Evolutionary conservation across 2,113 vertebrate species (phyloP).

Genomic region (Caracal caracal): DNA sequence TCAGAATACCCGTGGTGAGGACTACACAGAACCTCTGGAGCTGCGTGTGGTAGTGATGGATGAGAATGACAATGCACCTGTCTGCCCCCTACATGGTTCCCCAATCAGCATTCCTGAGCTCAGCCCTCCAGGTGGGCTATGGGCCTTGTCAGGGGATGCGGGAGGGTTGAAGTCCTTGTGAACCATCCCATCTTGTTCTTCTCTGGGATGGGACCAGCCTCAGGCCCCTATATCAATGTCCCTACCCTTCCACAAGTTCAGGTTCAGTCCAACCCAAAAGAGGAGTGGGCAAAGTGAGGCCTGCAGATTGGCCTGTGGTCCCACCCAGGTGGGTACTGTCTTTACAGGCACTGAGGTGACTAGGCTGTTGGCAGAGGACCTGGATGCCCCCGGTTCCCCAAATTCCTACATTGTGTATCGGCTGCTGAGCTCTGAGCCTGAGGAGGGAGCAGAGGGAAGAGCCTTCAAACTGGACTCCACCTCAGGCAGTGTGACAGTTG

Average conservation of each 20-base stretch:
- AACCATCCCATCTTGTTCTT: neutral
- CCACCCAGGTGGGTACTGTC: neutral
- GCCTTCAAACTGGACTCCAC: slow-evolving; percentile 58
- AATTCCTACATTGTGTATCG: slow-evolving; percentile 69
- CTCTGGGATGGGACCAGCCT: neutral
- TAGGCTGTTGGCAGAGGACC: slow-evolving; percentile 57
- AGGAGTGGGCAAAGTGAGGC: neutral
- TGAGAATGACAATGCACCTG: slow-evolving; percentile 69
- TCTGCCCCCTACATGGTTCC: slow-evolving; percentile 14
- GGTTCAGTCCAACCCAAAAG: neutral
- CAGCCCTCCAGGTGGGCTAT: slow-evolving; percentile 70
- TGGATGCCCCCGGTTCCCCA: slow-evolving; percentile 63
- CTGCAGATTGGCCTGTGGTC: neutral
- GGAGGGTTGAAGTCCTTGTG: neutral
- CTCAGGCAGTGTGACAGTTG: slow-evolving; percentile 57
- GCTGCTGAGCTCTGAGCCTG: slow-evolving; percentile 51
- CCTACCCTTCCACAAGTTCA: neutral
- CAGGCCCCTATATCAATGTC: neutral
- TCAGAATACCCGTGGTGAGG: slow-evolving; percentile 54
- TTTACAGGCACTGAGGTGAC: slow-evolving; percentile 68
- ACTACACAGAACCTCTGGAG: slow-evolving; percentile 59
- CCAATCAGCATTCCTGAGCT: slow-evolving; percentile 68
- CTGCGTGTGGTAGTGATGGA: slow-evolving; percentile 72
- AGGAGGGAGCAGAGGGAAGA: neutral
- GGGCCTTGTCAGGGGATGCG: neutral